Base-by-base conservation (phyloP, 2,888 invertebrate genomes). In the Shargacucullia verbasci region DNA sequence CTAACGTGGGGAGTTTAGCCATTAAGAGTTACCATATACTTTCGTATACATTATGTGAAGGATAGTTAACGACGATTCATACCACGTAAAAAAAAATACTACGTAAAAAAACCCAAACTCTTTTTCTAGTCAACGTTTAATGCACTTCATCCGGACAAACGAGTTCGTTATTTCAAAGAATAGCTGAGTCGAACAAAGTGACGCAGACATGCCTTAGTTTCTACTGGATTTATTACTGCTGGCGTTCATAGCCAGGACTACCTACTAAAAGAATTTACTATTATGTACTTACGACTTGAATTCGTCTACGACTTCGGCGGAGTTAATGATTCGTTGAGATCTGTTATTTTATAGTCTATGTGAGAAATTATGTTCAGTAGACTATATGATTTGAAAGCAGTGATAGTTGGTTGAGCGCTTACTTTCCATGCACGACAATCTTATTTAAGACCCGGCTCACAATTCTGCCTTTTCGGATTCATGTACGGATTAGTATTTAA, bases 151-250 rank as follows among this genome's bases (percentile, higher is more conserved):
- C 62, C 59, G 53, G 52, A 73, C 67, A 73, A 78, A 73, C 60
- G 54, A 58, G 71, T 76, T 76, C 74, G 78, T 75, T 75, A 71
- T 75, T 73, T 65, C 61, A 59, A 66, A 66, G 73, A 77, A 77
- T 47, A 53, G 76, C 80, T 77, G 79, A 78, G 60, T 79, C 54
- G 70, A n/a, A 60, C 64, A 56, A 58, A 66, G 63, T 75, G 69
- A 73, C 77, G 54, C 55, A 4, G 72, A 73, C 70, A 74, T 55
- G 70, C 69, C 66, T 76, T 72, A 74, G 56, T 67, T 76, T 68
- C 71, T 56, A 44, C 56, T 31, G 45, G 79, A 78, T 81, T 82
- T 80, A 76, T 79, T 68, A 67, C 59, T 46, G 78, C 74, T 71
- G 78, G 75, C 53, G 62, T 45, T 45, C 27, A 56, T 69, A 69